Base-by-base conservation (phyloP, 2,797 vertebrate species). In the Rhadinocentrus ornatus region DNA sequence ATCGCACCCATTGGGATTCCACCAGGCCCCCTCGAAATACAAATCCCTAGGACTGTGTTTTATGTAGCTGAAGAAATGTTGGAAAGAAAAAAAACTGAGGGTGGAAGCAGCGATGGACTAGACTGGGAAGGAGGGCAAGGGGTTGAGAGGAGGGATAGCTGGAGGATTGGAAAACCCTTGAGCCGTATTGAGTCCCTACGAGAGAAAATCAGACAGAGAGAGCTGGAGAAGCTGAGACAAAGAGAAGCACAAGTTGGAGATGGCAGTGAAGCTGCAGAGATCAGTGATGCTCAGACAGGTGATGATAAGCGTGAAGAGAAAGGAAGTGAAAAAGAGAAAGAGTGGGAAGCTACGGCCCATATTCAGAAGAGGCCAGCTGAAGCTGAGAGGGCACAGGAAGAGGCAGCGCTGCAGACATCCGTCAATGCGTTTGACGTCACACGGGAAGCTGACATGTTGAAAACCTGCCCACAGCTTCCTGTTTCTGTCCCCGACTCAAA, bases 391-490 rank as follows among this genome's bases (percentile, higher is more conserved):
- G 60, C 66, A 77, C 82, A 92, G 90, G 90, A 91, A 88, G 92
- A 93, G 52, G 66, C 77, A 68, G 73, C 26, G 16, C 66, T 27
- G 13, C 86, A 89, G 84, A 77, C 91, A 78, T 74, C 82, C 83
- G 67, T 18, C 61, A 27, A 61, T 77, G 68, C 48, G 0, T 71
- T 82, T 90, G 87, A 94, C 91, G 89, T 93, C 91, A 93, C 52
- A 26, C 87, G 86, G 94, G 94, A 95, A 93, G 92, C 86, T n/a
- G 15, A 68, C 20, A 18, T 86, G 86, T 88, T 89, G 69, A 90
- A 91, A 93, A 86, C 82, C 86, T 84, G 79, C 92, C 85, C 87
- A 84, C 92, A 91, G 68, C 92, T 94, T 94, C 93, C 94, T 89
- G 89, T 90, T 91, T 87, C 91, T 78, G 87, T 85, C 54, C 66